Evolutionary conservation across 2,888 invertebrate species (phyloP).

Genomic region (Drosophila algonquin): DNA sequence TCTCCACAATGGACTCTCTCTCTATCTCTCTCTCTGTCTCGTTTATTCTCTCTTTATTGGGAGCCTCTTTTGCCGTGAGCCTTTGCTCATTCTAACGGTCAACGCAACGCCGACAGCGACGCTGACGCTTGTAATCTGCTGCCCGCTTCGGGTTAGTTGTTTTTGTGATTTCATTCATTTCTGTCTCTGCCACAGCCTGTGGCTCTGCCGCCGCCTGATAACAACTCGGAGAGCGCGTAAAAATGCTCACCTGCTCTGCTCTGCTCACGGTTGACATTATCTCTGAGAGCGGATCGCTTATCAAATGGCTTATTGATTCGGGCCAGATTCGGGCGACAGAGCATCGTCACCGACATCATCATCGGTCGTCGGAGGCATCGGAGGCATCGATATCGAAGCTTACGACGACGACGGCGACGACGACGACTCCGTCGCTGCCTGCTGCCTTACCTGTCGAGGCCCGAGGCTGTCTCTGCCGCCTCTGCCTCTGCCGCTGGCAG

Average conservation of each 20-base stretch:
- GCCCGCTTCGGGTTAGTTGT: background rate
- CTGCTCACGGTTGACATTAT: constrained; percentile 9
- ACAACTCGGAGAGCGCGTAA: background rate
- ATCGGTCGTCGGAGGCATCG: constrained; percentile 2
- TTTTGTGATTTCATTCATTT: constrained; percentile 28
- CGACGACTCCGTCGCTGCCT: constrained; percentile 13
- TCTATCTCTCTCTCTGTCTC: too few relatives aligned
- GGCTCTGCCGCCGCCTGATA: constrained; percentile 8
- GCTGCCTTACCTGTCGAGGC: constrained; percentile 6
- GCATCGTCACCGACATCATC: constrained; percentile 10
- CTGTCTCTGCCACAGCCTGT: constrained; percentile 17
- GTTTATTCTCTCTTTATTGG: background rate
- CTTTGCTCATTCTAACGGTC: background rate
- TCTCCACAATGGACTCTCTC: too few relatives aligned
- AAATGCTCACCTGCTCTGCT: background rate
- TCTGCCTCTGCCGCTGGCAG: constrained; percentile 42
- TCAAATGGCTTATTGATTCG: constrained; percentile 60
- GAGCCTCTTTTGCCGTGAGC: background rate
- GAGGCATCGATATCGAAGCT: constrained; percentile 2
- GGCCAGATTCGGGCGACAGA: constrained; percentile 49
- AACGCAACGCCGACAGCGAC: background rate
- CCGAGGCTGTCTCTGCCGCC: constrained; percentile 30
- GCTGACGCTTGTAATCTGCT: background rate
- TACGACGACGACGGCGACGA: constrained; percentile 5
- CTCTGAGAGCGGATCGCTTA: constrained; percentile 39